Percentiles rank a stretch among this genome's conserved stretches.
Conservation (phyloP, 1,140 invertebrate genomes). For the Heliconius hermathena region DNA sequence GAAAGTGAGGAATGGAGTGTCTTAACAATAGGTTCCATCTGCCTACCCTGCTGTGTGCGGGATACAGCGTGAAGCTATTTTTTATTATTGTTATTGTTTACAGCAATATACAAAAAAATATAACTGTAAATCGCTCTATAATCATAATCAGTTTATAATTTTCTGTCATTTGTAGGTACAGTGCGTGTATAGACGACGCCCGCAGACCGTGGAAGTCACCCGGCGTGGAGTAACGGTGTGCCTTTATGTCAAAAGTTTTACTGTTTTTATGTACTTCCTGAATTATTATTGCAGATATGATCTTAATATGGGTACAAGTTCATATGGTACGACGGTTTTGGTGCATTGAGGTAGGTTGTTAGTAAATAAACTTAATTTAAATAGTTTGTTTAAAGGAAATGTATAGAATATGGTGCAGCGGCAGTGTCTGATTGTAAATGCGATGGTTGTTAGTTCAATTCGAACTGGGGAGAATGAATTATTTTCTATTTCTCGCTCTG, state of each 20-base stretch:
- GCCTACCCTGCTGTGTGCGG: too few relatives aligned
- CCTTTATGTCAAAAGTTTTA: background rate
- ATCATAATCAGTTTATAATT: background rate
- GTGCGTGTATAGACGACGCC: background rate
- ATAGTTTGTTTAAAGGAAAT: background rate
- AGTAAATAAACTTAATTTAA: background rate
- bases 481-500: background rate
- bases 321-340: background rate
- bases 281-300: background rate
- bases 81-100: too few relatives aligned
- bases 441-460: background rate
- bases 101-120: too few relatives aligned
- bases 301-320: background rate
- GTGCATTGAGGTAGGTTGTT: background rate
- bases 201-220: background rate
- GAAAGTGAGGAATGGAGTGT: too few relatives aligned
- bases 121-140: background rate
- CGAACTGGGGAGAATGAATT: background rate
- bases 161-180: too few relatives aligned
- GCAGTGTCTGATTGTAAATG: background rate
- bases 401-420: background rate
- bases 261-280: background rate
- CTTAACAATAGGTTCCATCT: too few relatives aligned
- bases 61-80: too few relatives aligned
- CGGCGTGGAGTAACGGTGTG: slow-evolving; percentile 27